Percentiles rank a stretch among this genome's conserved stretches.
Evolutionary conservation across 2,113 vertebrate species (phyloP).

Genomic region (Dicrurus megarhynchus): DNA sequence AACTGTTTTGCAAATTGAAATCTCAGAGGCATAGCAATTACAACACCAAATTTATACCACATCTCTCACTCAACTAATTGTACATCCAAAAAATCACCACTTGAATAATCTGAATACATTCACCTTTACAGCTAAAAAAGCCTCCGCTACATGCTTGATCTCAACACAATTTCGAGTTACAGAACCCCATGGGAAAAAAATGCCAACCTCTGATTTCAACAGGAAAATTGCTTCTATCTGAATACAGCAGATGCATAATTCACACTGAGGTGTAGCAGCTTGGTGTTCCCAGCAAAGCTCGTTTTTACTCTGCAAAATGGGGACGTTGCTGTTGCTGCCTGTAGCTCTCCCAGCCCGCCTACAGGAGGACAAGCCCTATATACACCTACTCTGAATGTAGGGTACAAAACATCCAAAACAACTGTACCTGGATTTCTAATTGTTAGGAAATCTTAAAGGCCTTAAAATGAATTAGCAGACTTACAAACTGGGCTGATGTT

Average conservation of each 20-base stretch:
- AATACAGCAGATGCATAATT: slow-evolving; percentile 34
- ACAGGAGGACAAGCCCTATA: not conserved
- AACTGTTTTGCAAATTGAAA: slow-evolving; percentile 48
- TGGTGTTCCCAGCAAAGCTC: not conserved
- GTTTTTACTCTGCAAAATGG: not conserved
- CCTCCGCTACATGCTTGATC: not conserved
- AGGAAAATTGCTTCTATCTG: slow-evolving; percentile 44
- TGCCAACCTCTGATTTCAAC: slow-evolving; percentile 37
- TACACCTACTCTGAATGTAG: not conserved
- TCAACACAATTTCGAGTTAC: slow-evolving; percentile 32
- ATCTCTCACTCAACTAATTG: slow-evolving; percentile 58
- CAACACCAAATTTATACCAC: slow-evolving; percentile 53
- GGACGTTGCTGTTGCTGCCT: not conserved
- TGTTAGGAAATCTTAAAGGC: not conserved
- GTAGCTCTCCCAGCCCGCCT: not conserved
- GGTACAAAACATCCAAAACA: not conserved
- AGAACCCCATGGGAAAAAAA: slow-evolving; percentile 7
- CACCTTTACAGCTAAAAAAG: slow-evolving; percentile 43
- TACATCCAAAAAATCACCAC: slow-evolving; percentile 61
- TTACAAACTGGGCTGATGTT: not conserved
- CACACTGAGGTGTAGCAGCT: not conserved
- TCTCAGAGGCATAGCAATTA: slow-evolving; percentile 59
- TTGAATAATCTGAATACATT: slow-evolving; percentile 65
- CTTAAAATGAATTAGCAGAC: not conserved
- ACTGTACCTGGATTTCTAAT: not conserved